These are phyloP conservation scores for Orthosia gothica DNA, from an alignment of 2,888 invertebrate genomes.

Conservation along the genomic window DNA sequence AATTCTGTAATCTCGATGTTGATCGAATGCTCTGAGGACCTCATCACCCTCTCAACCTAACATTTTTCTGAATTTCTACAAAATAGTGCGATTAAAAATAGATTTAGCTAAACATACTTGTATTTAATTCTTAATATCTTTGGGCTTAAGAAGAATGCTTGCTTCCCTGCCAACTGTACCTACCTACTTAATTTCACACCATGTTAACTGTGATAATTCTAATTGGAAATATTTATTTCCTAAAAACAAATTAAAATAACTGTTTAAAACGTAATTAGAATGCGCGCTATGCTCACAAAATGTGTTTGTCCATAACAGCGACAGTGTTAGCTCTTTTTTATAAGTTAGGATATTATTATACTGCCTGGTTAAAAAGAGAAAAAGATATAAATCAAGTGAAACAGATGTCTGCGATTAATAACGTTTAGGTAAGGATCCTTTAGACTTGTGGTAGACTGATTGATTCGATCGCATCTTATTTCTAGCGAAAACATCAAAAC, in stretches of 20 bases:
- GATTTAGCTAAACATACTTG: too few species aligned
- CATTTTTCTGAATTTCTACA: too few species aligned
- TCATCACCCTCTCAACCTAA: too few species aligned
- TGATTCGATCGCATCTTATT: neutral
- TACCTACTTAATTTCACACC: slow-evolving; percentile 28
- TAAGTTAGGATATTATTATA: neutral
- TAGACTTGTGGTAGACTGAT: too few species aligned
- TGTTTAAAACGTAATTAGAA: slow-evolving; percentile 6
- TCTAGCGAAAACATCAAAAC: neutral
- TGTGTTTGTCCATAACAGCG: neutral
- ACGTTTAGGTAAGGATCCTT: neutral
- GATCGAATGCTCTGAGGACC: too few species aligned
- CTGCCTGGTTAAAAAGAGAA: neutral
- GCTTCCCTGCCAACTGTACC: too few species aligned
- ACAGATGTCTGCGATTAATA: neutral
- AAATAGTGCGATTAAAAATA: too few species aligned
- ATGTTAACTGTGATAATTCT: slow-evolving; percentile 8
- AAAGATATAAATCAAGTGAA: neutral
- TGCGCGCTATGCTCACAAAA: neutral
- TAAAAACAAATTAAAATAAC: slow-evolving; percentile 12
- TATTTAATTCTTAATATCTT: too few species aligned
- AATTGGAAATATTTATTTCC: slow-evolving; percentile 4
- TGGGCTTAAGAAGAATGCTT: too few species aligned
- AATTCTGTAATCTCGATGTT: too few species aligned
- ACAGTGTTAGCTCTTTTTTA: slow-evolving; percentile 3